phyloP scores from a whole-genome alignment of 2,888 invertebrate genomes.

The Chydorus sphaericus region DNA sequence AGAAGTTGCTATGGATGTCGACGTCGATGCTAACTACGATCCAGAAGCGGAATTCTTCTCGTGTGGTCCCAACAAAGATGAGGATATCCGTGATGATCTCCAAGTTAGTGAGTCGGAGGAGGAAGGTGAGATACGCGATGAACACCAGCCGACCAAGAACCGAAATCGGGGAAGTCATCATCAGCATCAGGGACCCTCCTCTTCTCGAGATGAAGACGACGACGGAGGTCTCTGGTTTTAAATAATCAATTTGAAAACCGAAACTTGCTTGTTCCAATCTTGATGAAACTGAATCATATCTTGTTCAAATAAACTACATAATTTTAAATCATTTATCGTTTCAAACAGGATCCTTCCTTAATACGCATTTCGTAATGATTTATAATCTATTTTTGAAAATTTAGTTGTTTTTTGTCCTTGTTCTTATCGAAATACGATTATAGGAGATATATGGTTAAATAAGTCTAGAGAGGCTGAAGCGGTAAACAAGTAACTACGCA shows the following conservation, averaged over 20 bases:
- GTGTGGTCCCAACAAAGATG: conserved; percentile 23
- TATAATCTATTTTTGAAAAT: no score
- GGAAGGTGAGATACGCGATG: conserved; percentile 21
- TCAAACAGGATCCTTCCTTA: no score
- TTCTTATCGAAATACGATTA: no score
- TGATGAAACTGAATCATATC: no score
- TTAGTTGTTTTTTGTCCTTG: no score
- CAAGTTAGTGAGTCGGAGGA: conserved; percentile 66
- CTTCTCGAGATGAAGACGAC: conserved; percentile 34
- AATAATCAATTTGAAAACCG: conserved; percentile 19
- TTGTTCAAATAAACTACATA: no score
- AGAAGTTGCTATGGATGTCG: conserved; percentile 31
- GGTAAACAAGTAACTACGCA: no score
- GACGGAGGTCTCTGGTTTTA: conserved; percentile 44
- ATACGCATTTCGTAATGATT: no score
- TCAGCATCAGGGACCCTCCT: not conserved
- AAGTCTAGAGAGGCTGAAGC: no score
- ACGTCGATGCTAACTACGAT: conserved; percentile 68
- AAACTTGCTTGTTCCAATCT: no score
- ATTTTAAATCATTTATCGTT: no score
- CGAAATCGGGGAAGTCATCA: conserved; percentile 7
- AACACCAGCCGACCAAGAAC: conserved; percentile 9
- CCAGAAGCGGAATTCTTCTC: conserved; percentile 30
- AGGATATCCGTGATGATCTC: conserved; percentile 54
- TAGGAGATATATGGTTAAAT: no score